Percentiles rank a stretch among this genome's conserved stretches.
phyloP scores from a whole-genome alignment of 2,797 vertebrate species.

The Eulemur albifrons region DNA sequence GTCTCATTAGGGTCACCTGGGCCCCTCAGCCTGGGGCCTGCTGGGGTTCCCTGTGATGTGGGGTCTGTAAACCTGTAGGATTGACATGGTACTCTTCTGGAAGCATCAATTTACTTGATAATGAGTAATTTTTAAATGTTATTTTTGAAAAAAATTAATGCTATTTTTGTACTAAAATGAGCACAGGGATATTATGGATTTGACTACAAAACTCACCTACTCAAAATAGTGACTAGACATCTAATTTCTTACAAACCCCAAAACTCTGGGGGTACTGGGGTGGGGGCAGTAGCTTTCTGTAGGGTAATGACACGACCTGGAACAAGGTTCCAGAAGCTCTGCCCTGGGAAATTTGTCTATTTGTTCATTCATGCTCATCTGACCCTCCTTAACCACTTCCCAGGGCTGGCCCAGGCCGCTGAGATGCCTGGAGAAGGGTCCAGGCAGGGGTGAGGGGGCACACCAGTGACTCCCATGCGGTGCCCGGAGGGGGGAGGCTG shows the following conservation, averaged over 20 bases:
- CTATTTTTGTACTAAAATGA: not conserved
- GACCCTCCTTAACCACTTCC: not conserved
- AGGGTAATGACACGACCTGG: not conserved
- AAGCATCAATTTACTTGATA: not conserved
- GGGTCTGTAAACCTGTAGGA: not conserved
- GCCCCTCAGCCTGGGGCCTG: not conserved
- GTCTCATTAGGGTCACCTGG: not conserved
- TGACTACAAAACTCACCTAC: not conserved
- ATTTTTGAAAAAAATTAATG: not conserved
- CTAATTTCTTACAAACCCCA: not conserved
- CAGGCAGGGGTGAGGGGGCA: not conserved
- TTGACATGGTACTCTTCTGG: not conserved
- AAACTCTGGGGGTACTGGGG: not conserved
- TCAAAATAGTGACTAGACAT: not conserved
- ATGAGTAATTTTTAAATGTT: not conserved
- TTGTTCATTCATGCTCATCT: not conserved
- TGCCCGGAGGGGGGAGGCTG: not conserved
- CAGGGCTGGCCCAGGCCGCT: not conserved
- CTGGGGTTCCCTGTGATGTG: not conserved
- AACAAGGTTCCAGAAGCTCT: not conserved
- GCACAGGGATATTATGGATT: not conserved
- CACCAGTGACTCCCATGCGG: not conserved
- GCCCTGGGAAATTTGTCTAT: not conserved
- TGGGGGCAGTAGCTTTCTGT: not conserved
- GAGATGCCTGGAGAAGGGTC: no score